Evolutionary conservation across 2,113 vertebrate genomes (phyloP).

Genomic region (Lophotis ruficrista): DNA sequence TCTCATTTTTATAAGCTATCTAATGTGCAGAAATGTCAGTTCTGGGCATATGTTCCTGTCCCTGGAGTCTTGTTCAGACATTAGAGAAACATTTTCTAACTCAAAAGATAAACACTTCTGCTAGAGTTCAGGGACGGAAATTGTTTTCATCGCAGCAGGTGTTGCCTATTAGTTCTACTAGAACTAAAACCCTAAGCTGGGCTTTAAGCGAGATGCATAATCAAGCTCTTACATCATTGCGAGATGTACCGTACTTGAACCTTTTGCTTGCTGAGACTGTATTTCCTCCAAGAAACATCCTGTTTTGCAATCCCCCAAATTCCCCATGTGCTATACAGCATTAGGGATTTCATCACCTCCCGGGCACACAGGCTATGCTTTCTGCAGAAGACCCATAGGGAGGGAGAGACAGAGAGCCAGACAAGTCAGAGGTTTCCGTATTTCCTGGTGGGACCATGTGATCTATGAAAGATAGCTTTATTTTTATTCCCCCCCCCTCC

Average conservation of each 20-base stretch:
- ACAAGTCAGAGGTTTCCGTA: slow-evolving; percentile 44
- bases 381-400: slow-evolving; percentile 37
- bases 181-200: slow-evolving; percentile 56
- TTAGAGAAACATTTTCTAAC: slow-evolving; percentile 76
- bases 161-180: slow-evolving; percentile 69
- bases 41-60: slow-evolving; percentile 61
- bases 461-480: slow-evolving; percentile 58
- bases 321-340: slow-evolving; percentile 37
- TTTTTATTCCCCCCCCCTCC: not conserved
- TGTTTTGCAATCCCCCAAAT: slow-evolving; percentile 66
- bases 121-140: slow-evolving; percentile 50
- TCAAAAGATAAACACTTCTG: slow-evolving; percentile 72
- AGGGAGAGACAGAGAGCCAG: slow-evolving; percentile 24
- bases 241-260: slow-evolving; percentile 71
- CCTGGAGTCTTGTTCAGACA: slow-evolving; percentile 71
- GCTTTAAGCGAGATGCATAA: slow-evolving; percentile 66
- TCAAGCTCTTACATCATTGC: slow-evolving; percentile 61
- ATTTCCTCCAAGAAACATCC: slow-evolving; percentile 68
- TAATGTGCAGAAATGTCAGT: slow-evolving; percentile 54
- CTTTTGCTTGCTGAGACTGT: slow-evolving; percentile 56
- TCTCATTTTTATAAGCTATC: slow-evolving; percentile 70
- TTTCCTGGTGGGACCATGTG: slow-evolving; percentile 60
- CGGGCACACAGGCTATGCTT: slow-evolving; percentile 12
- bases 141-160: slow-evolving; percentile 67
- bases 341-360: slow-evolving; percentile 53